phyloP scores from a whole-genome alignment of 2,797 vertebrate species.

The Falco berigora region DNA sequence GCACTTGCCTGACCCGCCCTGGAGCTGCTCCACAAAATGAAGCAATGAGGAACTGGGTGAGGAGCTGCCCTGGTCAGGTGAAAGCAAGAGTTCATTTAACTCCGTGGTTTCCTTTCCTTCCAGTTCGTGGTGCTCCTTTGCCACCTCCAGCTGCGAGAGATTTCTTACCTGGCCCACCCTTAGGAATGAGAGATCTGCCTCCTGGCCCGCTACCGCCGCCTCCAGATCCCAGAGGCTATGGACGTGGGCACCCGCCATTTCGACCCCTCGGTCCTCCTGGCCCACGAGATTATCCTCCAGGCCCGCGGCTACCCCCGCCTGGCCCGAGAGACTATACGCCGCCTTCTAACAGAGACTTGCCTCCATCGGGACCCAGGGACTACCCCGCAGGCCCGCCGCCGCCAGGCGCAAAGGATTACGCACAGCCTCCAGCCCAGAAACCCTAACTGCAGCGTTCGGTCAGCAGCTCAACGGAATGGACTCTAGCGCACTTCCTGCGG shows the following conservation, averaged over 20 bases:
- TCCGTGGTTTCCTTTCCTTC: not conserved
- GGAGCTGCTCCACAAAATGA: not conserved
- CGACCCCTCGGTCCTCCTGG: slow-evolving; percentile 49
- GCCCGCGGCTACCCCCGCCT: slow-evolving; percentile 68
- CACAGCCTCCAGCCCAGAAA: slow-evolving; percentile 56
- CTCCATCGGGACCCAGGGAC: slow-evolving; percentile 60
- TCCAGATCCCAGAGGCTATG: slow-evolving; percentile 57
- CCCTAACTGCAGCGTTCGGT: not conserved
- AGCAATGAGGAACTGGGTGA: not conserved
- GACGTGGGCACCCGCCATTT: slow-evolving; percentile 63
- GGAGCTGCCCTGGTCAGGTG: not conserved
- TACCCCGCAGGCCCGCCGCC: not conserved
- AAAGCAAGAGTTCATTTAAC: not conserved
- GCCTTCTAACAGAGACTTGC: slow-evolving; percentile 69
- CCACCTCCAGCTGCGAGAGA: slow-evolving; percentile 64
- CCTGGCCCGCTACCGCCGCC: slow-evolving; percentile 39
- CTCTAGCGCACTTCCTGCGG: not conserved
- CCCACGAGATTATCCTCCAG: slow-evolving; percentile 74
- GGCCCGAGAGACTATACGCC: slow-evolving; percentile 74
- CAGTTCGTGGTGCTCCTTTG: slow-evolving; percentile 68
- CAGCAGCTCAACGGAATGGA: not conserved
- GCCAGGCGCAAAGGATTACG: slow-evolving; percentile 24
- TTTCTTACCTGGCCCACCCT: slow-evolving; percentile 60
- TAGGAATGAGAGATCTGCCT: slow-evolving; percentile 67
- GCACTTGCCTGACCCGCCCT: not conserved